Evolutionary conservation across 2,888 invertebrate species (phyloP), one percentile per base, ranked within the genome.

Genomic region (Lissocephala sabroskyi): DNA sequence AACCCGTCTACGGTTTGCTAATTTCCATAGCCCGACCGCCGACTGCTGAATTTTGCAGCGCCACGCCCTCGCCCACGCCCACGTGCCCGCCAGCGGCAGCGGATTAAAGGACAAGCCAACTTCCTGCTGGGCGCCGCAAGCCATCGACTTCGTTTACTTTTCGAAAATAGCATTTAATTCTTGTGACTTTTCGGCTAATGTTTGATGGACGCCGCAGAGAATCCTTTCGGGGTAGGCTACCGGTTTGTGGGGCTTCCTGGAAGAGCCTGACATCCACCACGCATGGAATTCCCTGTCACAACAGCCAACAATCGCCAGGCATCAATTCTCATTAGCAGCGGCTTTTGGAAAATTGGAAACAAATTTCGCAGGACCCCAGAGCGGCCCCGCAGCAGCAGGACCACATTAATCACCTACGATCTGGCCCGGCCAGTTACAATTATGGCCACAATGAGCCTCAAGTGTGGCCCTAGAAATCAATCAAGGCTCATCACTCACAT

Each of bases 271-370:
- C n/a, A n/a, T n/a, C n/a, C n/a, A n/a, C n/a, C n/a, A n/a, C n/a
- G n/a, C n/a, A n/a, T n/a, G n/a, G n/a, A n/a, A n/a, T n/a, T n/a
- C n/a, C n/a, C 71, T 77, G 79, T 79, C 81, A 79, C 81, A 80
- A 80, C 76, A 80, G 64, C 70, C 62, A 68, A 36, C n/a, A n/a
- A n/a, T n/a, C n/a, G n/a, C n/a, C n/a, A n/a, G n/a, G n/a, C 56
- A 79, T 80, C 61, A 80, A 79, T 79, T 67, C 73, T 79, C 81
- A 80, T 80, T 74, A 81, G n/a, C n/a, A n/a, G n/a, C n/a, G n/a
- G n/a, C n/a, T n/a, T n/a, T n/a, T n/a, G n/a, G n/a, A n/a, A n/a
- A 65, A 80, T 80, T 66, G 62, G 67, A 66, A 75, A 66, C 59
- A 64, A 78, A 76, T 78, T 64, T 46, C 46, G 52, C 45, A 45